phyloP scores from a whole-genome alignment of 1,140 invertebrate species.

The Drosophila equinoxialis region DNA sequence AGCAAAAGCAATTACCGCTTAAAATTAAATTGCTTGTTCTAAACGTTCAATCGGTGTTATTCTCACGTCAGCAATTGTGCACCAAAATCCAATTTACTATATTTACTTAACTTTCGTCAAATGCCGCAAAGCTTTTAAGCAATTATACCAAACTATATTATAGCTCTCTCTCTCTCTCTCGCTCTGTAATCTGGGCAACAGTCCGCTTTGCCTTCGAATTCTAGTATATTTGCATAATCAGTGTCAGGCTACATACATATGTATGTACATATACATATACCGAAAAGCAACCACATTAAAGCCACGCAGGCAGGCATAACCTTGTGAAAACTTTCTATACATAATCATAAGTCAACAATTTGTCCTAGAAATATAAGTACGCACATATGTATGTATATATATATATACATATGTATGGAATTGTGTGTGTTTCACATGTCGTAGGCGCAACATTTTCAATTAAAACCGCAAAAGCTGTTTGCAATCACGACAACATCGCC shows the following conservation, averaged over 20 bases:
- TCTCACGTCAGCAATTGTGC: conserved; percentile 7
- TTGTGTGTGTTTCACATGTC: conserved; percentile 51
- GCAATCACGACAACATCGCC: conserved; percentile 32
- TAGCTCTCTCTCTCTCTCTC: background rate
- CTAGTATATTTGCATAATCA: conserved; percentile 62
- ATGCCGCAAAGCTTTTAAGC: conserved; percentile 23
- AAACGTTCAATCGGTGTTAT: conserved; percentile 4
- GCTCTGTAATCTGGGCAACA: background rate
- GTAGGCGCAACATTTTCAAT: conserved; percentile 76
- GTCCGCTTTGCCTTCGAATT: conserved; percentile 27
- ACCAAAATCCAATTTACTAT: conserved; percentile 17
- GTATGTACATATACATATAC: background rate
- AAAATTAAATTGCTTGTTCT: background rate
- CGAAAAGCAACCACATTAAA: conserved; percentile 55
- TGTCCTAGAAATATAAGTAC: conserved; percentile 44
- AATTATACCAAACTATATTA: conserved; percentile 11
- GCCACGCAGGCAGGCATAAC: conserved; percentile 32
- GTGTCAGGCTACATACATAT: conserved; percentile 22
- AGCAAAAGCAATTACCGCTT: background rate
- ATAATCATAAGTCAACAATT: conserved; percentile 53
- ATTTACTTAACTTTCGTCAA: conserved; percentile 13
- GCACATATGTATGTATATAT: conserved; percentile 24
- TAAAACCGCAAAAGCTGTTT: conserved; percentile 67
- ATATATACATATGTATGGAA: conserved; percentile 16
- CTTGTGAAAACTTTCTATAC: conserved; percentile 53